Evolutionary conservation across 30 jellyfish, hydroid and myxozoan genomes (phyloP).

Genomic region (Aurelia sp.): DNA sequence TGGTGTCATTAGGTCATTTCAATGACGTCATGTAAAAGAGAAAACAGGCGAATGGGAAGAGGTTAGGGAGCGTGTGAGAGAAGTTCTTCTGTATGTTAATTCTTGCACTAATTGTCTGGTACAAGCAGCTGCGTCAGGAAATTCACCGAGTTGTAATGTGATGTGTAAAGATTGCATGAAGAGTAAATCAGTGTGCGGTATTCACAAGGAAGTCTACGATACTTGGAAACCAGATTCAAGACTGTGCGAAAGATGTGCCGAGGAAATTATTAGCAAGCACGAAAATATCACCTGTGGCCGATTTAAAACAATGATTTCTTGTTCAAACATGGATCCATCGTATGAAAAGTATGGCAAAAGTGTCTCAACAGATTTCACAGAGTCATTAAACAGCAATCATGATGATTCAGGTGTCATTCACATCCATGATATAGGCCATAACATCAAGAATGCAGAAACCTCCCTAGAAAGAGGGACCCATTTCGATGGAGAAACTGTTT

Average conservation of each 20-base stretch:
- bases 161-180: constrained; percentile 33
- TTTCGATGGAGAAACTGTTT: constrained; percentile 20
- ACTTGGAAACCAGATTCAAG: constrained; percentile 35
- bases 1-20: too few relatives aligned
- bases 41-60: constrained; percentile 33
- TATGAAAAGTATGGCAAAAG: constrained; percentile 29
- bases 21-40: too few relatives aligned
- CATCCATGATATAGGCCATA: constrained; percentile 34
- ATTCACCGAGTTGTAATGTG: constrained; percentile 8
- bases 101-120: constrained; percentile 22
- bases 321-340: constrained; percentile 34
- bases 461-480: constrained; percentile 43
- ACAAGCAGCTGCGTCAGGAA: constrained; percentile 1
- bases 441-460: constrained; percentile 47
- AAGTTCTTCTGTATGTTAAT: constrained; percentile 6
- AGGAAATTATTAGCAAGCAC: constrained; percentile 1
- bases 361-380: constrained; percentile 10
- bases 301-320: neutral
- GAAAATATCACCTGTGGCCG: constrained; percentile 17
- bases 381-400: constrained; percentile 9
- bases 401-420: constrained; percentile 16
- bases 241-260: constrained; percentile 19
- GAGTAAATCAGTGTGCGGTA: constrained; percentile 14
- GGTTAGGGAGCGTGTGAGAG: constrained; percentile 14
- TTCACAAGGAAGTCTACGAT: constrained; percentile 14